A percentile compares a stretch with the other conserved stretches of the same genome.
These are phyloP conservation scores for Noctuana brunneofusca DNA, from an alignment of 2,888 invertebrate species.

Conservation along the genomic window DNA sequence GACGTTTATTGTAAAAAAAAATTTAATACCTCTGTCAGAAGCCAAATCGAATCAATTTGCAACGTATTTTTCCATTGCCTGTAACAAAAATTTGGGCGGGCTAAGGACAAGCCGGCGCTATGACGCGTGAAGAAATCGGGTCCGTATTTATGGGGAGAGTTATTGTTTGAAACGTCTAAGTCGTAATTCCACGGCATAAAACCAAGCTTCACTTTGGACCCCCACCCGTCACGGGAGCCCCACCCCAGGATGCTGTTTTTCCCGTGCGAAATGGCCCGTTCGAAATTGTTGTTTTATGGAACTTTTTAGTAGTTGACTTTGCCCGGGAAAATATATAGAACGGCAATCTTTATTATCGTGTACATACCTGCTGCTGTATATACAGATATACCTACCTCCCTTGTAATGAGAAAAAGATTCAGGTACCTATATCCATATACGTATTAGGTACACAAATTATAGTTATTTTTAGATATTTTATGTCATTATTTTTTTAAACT, in stretches of 20 bases:
- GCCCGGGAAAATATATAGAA: slow-evolving; percentile 74
- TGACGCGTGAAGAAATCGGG: slow-evolving; percentile 82
- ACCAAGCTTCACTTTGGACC: slow-evolving; percentile 72
- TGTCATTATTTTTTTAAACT: slow-evolving; percentile 3
- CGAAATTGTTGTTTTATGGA: slow-evolving; percentile 83
- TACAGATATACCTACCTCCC: slow-evolving; percentile 40
- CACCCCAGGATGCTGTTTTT: slow-evolving; percentile 77
- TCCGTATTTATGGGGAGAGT: slow-evolving; percentile 78
- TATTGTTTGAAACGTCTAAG: slow-evolving; percentile 84
- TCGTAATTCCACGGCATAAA: slow-evolving; percentile 82
- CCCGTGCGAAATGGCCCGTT: slow-evolving; percentile 80
- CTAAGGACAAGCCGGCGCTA: slow-evolving; percentile 53
- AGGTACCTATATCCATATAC: not conserved
- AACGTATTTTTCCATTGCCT: slow-evolving; percentile 27
- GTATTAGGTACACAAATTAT: no score
- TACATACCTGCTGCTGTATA: slow-evolving; percentile 39
- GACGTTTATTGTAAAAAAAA: slow-evolving; percentile 1
- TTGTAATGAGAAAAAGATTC: slow-evolving; percentile 1
- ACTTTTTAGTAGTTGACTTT: slow-evolving; percentile 83
- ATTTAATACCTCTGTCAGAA: slow-evolving; percentile 2
- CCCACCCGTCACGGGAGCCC: slow-evolving; percentile 52
- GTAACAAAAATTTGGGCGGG: slow-evolving; percentile 29
- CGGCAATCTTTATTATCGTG: slow-evolving; percentile 60
- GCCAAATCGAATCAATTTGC: slow-evolving; percentile 20
- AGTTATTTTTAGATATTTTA: not conserved